Evolutionary conservation across 2,888 invertebrate species (phyloP).

Genomic region (Oscheius sp.): DNA sequence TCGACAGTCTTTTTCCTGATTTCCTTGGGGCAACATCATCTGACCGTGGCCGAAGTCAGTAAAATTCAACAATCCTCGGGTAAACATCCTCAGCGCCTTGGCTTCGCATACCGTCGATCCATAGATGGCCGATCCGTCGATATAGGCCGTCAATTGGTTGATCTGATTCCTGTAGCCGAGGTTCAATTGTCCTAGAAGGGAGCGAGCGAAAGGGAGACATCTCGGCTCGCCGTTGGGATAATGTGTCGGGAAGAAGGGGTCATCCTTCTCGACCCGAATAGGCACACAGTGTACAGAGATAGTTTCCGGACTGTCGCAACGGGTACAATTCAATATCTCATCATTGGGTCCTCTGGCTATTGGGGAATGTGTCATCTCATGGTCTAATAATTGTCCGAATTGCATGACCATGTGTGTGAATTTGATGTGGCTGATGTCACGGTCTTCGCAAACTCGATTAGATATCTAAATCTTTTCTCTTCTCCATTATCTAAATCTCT

Average conservation of each 20-base stretch:
- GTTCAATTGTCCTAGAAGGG: constrained; percentile 89
- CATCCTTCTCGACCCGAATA: constrained; percentile 88
- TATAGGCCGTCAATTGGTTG: constrained; percentile 85
- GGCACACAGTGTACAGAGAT: constrained; percentile 95
- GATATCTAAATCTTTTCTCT: constrained; percentile 51
- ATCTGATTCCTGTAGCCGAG: constrained; percentile 75
- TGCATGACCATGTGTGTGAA: constrained; percentile 82
- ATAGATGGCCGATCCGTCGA: constrained; percentile 84
- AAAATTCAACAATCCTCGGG: constrained; percentile 71
- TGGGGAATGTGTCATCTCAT: constrained; percentile 77
- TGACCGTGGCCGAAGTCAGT: constrained; percentile 63
- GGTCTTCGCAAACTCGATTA: constrained; percentile 70
- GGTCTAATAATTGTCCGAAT: constrained; percentile 91
- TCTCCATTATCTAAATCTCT: neutral
- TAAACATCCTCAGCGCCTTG: constrained; percentile 83
- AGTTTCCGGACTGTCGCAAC: constrained; percentile 87
- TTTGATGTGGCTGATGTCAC: constrained; percentile 65
- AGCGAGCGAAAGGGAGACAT: constrained; percentile 94
- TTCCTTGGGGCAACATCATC: constrained; percentile 72
- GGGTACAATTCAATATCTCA: constrained; percentile 73
- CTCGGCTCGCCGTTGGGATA: constrained; percentile 85
- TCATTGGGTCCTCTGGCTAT: constrained; percentile 71
- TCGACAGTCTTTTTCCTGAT: constrained; percentile 72
- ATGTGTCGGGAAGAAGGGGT: constrained; percentile 86
- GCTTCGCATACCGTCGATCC: constrained; percentile 89